A percentile compares a stretch with the other conserved stretches of the same genome.
phyloP scores from a whole-genome alignment of 2,113 vertebrate species.

The Proteles cristata region DNA sequence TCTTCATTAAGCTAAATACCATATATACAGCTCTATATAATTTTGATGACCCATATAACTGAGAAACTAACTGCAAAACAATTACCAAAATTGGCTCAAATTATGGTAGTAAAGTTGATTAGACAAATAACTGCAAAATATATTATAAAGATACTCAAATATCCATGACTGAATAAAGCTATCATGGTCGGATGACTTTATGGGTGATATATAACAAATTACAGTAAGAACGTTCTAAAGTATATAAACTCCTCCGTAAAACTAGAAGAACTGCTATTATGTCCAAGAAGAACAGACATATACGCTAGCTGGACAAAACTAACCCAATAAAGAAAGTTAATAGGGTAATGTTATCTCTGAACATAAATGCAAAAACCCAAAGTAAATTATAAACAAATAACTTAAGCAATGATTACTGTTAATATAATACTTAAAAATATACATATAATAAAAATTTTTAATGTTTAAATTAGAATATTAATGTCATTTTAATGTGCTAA shows the following conservation, averaged over 20 bases:
- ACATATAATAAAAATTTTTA: not conserved
- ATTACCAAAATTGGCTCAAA: not conserved
- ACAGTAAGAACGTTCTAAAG: not conserved
- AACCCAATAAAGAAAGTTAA: not conserved
- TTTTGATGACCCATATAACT: not conserved
- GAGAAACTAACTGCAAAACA: not conserved
- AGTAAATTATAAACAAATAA: not conserved
- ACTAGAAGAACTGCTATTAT: not conserved
- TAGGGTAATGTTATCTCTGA: not conserved
- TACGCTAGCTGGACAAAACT: not conserved
- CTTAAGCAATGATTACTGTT: not conserved
- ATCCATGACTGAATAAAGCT: not conserved
- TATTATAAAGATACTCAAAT: not conserved
- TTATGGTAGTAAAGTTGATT: not conserved
- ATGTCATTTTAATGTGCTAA: not conserved
- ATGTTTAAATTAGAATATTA: not conserved
- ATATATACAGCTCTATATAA: not conserved
- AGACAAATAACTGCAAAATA: not conserved
- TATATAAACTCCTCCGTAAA: not conserved
- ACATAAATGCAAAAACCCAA: not conserved
- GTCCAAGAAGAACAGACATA: not conserved
- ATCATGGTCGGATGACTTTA: not conserved
- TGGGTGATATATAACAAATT: not conserved
- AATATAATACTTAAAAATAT: not conserved
- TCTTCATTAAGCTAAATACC: not conserved